Conservation (phyloP, 1,140 invertebrate species). For the Atopsyche davidsoni region DNA sequence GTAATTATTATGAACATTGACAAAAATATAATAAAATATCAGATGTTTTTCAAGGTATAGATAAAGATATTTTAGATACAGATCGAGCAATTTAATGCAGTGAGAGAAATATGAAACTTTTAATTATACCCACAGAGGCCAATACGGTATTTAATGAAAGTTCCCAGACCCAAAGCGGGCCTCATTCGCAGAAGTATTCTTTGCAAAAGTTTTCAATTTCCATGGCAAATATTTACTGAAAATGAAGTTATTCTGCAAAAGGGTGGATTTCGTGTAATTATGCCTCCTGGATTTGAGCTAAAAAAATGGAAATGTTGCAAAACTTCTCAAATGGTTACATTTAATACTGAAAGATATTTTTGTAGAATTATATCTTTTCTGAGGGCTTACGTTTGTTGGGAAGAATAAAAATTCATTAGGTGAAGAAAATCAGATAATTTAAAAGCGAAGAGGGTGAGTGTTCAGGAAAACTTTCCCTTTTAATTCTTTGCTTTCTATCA, state of each 20-base stretch:
- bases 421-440: too few species aligned
- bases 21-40: neutral
- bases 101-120: constrained; percentile 26
- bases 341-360: neutral
- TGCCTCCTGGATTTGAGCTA: constrained; percentile 25
- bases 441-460: too few species aligned
- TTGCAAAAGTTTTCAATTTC: constrained; percentile 29
- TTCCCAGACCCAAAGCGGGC: constrained; percentile 21
- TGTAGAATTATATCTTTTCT: neutral
- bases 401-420: too few species aligned
- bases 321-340: constrained; percentile 12
- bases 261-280: constrained; percentile 24
- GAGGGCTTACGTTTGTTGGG: too few species aligned
- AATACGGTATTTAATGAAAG: constrained; percentile 23
- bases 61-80: too few species aligned
- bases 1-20: neutral
- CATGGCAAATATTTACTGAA: constrained; percentile 29
- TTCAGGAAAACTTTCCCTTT: too few species aligned
- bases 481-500: too few species aligned
- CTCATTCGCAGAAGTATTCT: constrained; percentile 25
- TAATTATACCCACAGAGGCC: constrained; percentile 25
- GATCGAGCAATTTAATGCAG: too few species aligned
- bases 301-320: constrained; percentile 20
- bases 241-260: constrained; percentile 25
- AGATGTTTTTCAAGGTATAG: neutral